These are phyloP conservation scores for Lycocerus yunnanus DNA, from an alignment of 2,888 invertebrate species.

Conservation along the genomic window DNA sequence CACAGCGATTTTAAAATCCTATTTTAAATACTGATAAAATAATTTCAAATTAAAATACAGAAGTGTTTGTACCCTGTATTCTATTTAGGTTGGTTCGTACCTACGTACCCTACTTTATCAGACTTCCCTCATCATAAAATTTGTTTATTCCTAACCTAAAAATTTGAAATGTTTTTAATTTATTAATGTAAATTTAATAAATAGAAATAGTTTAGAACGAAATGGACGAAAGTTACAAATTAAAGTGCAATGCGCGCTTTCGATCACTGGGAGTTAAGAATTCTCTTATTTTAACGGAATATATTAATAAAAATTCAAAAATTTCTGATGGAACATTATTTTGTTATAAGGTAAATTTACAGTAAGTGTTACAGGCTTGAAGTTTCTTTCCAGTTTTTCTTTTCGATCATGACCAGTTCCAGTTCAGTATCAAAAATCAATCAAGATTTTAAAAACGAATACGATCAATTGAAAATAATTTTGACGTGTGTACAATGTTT, in stretches of 20 bases:
- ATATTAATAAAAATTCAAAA: background rate
- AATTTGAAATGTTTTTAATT: no score
- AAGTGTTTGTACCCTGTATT: no score
- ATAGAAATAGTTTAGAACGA: background rate
- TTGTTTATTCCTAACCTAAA: no score
- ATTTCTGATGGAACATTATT: background rate
- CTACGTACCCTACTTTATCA: no score
- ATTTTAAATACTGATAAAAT: no score
- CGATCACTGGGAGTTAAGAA: background rate
- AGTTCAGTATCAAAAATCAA: background rate
- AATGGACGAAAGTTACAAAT: background rate
- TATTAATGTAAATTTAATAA: no score
- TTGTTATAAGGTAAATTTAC: background rate
- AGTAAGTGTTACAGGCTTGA: background rate
- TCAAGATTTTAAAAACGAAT: background rate
- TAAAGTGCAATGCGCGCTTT: background rate
- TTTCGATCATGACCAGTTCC: background rate
- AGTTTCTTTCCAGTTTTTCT: constrained; percentile 12
- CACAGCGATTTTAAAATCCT: no score
- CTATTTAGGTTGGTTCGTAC: no score
- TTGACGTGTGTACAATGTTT: background rate
- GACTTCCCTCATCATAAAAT: no score
- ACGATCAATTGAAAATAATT: background rate
- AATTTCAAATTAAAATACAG: no score
- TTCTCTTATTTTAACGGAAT: background rate